Evolutionary conservation across 2,888 invertebrate genomes (phyloP), one percentile per base, ranked within the genome.

Genomic region (Yponomeuta evonymella): DNA sequence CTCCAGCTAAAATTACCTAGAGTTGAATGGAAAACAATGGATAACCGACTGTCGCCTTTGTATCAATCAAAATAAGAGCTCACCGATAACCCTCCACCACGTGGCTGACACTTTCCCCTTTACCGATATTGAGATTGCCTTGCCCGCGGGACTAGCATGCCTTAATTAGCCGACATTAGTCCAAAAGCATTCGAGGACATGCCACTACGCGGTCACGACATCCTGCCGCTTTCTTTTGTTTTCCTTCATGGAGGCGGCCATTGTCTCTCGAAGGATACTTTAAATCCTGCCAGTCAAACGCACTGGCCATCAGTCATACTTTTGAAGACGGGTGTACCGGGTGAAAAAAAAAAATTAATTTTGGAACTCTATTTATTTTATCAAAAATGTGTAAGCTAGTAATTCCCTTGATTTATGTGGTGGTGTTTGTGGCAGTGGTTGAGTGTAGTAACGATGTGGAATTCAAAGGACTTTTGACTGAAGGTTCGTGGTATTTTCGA

Each of bases 191-290:
- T 64, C 51, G 51, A 58, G 51, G 51, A 58, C 51, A 5, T 58
- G 15, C 51, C 51, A 58, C 51, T 86, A 86, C 80, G 51, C 80
- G 77, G 87, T 90, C 91, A 90, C 91, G 90, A 88, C 88, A 87
- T 84, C 83, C 85, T 84, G 80, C 64, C 85, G 84, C 91, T 92
- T 91, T 92, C 91, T 90, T 92, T 90, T 84, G 81, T 87, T 90
- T 89, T 86, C 85, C 87, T 81, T 85, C 79, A 15, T 58, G 51
- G 80, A 65, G 33, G 85, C 88, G 87, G 77, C 88, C 78, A 89
- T 89, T 90, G 90, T 89, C 82, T 82, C 86, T 83, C 80, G 79
- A 78, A 86, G 84, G 87, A 87, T 83, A 84, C 87, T 90, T 91
- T 92, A 92, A 89, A 92, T 90, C 91, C 90, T 90, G 88, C 79